Percentiles rank a stretch among this genome's conserved stretches.
phyloP scores from a whole-genome alignment of 2,113 vertebrate genomes.

The crab-eating macaque (Macaca fascicularis) region DNA sequence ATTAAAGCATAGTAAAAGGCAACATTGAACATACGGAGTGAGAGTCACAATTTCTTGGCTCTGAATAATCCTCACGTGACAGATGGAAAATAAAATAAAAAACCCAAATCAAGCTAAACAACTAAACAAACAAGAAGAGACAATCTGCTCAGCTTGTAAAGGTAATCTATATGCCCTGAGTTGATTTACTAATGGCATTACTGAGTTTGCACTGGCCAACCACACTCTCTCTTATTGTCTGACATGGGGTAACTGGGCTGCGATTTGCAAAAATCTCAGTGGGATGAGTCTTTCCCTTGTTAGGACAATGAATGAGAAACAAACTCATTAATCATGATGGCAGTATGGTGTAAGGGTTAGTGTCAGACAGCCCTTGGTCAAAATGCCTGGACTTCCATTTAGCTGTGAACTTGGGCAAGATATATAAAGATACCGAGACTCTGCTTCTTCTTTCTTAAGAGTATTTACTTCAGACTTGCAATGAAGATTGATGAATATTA shows the following conservation, averaged over 20 bases:
- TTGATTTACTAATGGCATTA: background rate
- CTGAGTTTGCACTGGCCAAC: background rate
- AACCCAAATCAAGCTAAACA: background rate
- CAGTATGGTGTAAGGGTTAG: background rate
- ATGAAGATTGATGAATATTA: background rate
- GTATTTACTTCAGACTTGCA: background rate
- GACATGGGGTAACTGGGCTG: background rate
- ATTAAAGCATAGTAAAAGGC: background rate
- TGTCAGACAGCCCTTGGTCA: background rate
- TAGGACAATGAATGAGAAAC: background rate
- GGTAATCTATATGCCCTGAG: background rate
- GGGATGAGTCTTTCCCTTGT: background rate
- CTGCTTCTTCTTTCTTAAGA: background rate
- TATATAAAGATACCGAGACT: background rate
- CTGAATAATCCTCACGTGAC: background rate
- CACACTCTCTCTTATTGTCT: background rate
- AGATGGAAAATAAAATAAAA: background rate
- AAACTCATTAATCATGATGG: background rate
- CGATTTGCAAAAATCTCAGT: background rate
- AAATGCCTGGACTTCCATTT: background rate
- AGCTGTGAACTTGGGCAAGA: background rate
- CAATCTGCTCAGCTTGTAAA: background rate
- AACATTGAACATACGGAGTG: background rate
- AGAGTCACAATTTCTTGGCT: background rate
- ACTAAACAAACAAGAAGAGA: background rate